Evolutionary conservation across 2,113 vertebrate genomes (phyloP), one percentile per base, ranked within the genome.

Genomic region (Plecotus auritus): DNA sequence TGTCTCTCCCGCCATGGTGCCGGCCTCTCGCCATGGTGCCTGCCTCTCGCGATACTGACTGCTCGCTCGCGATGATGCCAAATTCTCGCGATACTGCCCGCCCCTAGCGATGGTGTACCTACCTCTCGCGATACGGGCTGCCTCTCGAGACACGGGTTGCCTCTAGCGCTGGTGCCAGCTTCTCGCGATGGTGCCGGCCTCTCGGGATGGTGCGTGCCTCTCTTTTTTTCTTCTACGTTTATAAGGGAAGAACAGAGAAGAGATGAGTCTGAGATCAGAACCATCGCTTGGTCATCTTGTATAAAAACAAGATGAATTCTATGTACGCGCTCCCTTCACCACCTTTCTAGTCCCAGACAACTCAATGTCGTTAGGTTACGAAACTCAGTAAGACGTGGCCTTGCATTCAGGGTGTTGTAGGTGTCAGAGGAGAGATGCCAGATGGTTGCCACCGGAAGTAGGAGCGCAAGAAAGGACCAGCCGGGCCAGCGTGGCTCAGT

Each of bases 141-240:
- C 59, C 26, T 30, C 59, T 61, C 10, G 59, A 10, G 10, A 61
- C 59, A 28, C 23, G 30, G 59, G 11, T 61, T 28, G 26, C 59
- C 0, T 28, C 10, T 11, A 61, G 26, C 26, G 10, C 0, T 12
- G 59, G 59, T 28, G 26, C 10, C 59, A 1, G 26, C 59, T 4
- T 30, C 23, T 61, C 26, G 11, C 9, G 59, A 30, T 30, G 59
- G 59, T 10, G 51, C 17, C 18, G 6, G 54, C 54, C 54, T 7
- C 18, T 56, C 20, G 54, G 1, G 51, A 7, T 18, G 51, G 51
- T 54, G 59, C 59, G 8, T 22, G 2, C 54, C 54, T 56, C 54
- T 56, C 23, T 4, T 61, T 61, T 61, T 11, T 9, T 61, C 59
- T 4, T 61, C 59, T 28, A 23, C 28, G 4, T 26, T 11, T 28